phyloP scores from a whole-genome alignment of 1,140 invertebrate genomes.

The Cyrtorhinus lividipennis region DNA sequence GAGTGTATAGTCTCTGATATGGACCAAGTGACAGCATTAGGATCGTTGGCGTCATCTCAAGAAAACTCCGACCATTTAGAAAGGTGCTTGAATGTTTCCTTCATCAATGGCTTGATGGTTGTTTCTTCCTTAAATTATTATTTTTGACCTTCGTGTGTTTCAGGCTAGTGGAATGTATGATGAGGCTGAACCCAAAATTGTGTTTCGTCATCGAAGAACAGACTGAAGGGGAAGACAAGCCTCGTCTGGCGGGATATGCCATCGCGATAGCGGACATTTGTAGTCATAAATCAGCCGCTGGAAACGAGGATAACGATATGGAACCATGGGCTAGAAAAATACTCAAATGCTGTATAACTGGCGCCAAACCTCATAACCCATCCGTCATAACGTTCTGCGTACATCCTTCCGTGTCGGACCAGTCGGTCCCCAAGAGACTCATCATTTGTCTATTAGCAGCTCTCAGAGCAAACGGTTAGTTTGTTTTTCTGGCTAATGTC shows the following conservation, averaged over 20 bases:
- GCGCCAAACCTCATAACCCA: slow-evolving; percentile 43
- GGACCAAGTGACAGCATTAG: background rate
- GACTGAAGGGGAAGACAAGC: slow-evolving; percentile 28
- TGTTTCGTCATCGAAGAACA: slow-evolving; percentile 77
- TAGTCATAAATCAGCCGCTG: slow-evolving; percentile 22
- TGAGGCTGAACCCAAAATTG: slow-evolving; percentile 67
- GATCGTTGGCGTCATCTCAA: background rate
- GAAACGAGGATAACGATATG: background rate
- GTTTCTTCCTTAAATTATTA: background rate
- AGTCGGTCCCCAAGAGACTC: slow-evolving; percentile 66
- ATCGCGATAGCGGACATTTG: slow-evolving; percentile 68
- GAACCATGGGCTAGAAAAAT: background rate
- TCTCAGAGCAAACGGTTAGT: slow-evolving; percentile 64
- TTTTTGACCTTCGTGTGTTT: slow-evolving; percentile 23
- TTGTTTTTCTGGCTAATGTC: no score
- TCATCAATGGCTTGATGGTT: background rate
- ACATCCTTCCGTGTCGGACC: slow-evolving; percentile 53
- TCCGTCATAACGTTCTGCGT: slow-evolving; percentile 59
- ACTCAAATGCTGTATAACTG: slow-evolving; percentile 4
- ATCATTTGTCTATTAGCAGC: slow-evolving; percentile 75
- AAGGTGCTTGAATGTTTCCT: no score
- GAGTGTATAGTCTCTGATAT: slow-evolving; percentile 31
- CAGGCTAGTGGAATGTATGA: slow-evolving; percentile 60
- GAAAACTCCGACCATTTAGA: background rate
- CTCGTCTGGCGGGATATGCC: slow-evolving; percentile 62